phyloP scores from a whole-genome alignment of 2,888 invertebrate genomes.

The Eilema depressum region DNA sequence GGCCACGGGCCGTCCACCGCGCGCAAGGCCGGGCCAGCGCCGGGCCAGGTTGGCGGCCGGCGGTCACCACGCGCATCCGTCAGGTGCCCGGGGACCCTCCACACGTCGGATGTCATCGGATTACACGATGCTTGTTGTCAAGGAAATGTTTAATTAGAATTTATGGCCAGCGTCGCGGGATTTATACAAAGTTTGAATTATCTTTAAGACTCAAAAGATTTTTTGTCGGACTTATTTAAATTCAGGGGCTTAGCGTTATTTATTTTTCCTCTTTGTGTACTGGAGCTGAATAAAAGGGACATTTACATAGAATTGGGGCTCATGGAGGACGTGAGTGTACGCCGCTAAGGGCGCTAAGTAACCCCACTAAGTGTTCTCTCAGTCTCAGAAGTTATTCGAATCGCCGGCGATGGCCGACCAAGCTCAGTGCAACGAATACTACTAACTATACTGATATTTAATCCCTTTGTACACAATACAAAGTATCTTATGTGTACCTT shows the following conservation, averaged over 20 bases:
- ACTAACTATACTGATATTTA: background rate
- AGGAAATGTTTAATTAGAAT: conserved; percentile 28
- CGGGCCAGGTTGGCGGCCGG: background rate
- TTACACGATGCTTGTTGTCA: conserved; percentile 22
- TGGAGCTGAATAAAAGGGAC: conserved; percentile 14
- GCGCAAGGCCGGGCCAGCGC: background rate
- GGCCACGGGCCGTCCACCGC: conserved; percentile 7
- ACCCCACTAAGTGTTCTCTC: background rate
- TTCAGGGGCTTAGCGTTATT: conserved; percentile 18
- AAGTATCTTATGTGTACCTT: background rate
- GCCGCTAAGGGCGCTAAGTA: background rate
- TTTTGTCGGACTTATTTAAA: conserved; percentile 22
- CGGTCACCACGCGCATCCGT: conserved; percentile 11
- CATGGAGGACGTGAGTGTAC: background rate
- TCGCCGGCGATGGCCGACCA: background rate
- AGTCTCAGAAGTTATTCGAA: background rate
- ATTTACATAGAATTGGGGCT: conserved; percentile 19
- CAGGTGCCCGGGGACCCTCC: background rate
- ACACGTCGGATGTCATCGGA: conserved; percentile 11
- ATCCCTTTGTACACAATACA: no score
- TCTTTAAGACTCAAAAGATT: conserved; percentile 19
- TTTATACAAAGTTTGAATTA: conserved; percentile 22
- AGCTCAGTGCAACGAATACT: background rate
- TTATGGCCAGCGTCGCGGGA: conserved; percentile 22
- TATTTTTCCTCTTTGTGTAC: conserved; percentile 19